Evolutionary conservation across 2,888 invertebrate species (phyloP).

Genomic region (Dasypolia templi): DNA sequence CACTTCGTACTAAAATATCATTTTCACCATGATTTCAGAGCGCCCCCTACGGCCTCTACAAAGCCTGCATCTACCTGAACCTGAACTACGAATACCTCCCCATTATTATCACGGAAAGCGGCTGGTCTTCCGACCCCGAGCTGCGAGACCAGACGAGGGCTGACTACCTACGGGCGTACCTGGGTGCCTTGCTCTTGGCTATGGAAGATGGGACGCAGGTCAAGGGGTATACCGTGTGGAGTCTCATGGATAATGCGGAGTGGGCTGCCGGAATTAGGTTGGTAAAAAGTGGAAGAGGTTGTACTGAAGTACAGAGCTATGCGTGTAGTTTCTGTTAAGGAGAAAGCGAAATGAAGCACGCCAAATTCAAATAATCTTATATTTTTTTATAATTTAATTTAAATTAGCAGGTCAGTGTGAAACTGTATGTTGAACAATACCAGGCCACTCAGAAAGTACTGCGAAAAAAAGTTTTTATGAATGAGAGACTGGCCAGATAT

Average conservation of each 20-base stretch:
- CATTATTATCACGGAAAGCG: constrained; percentile 90
- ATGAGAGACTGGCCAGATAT: no score
- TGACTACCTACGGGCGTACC: constrained; percentile 80
- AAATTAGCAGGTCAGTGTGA: no score
- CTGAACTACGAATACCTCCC: constrained; percentile 77
- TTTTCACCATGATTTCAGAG: constrained; percentile 76
- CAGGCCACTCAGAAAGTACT: no score
- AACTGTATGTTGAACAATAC: no score
- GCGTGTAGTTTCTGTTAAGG: no score
- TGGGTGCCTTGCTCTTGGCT: constrained; percentile 86
- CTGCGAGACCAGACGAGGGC: constrained; percentile 84
- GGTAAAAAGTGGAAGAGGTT: constrained; percentile 55
- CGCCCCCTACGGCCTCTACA: constrained; percentile 84
- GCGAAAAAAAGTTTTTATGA: no score
- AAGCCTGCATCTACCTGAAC: constrained; percentile 78
- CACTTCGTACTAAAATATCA: background rate
- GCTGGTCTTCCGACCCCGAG: constrained; percentile 87
- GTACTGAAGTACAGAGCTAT: background rate
- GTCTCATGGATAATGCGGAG: constrained; percentile 92
- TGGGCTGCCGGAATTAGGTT: constrained; percentile 91
- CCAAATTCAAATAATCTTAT: no score
- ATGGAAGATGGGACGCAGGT: constrained; percentile 88
- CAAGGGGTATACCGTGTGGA: constrained; percentile 91
- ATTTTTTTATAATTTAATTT: no score
- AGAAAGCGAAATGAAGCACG: no score